A percentile compares a stretch with the other conserved stretches of the same genome.
Evolutionary conservation across 2,113 vertebrate genomes (phyloP).

Genomic region (Lota lota): DNA sequence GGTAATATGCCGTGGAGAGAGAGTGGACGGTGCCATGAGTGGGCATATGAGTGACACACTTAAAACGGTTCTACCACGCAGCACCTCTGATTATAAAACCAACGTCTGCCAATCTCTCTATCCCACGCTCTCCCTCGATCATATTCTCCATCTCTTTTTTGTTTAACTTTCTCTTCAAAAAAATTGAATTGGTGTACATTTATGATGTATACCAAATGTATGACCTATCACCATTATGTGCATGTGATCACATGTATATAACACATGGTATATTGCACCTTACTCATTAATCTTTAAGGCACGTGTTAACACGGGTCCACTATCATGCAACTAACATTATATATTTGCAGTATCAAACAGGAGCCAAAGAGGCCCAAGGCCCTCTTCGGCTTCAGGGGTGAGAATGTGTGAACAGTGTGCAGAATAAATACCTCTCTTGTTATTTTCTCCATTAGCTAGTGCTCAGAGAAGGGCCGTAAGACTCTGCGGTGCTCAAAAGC

Average conservation of each 20-base stretch:
- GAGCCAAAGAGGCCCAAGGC: too few species aligned
- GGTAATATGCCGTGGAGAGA: constrained; percentile 40
- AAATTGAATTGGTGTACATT: too few species aligned
- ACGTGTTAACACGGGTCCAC: too few species aligned
- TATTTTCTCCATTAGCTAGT: constrained; percentile 13
- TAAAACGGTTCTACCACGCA: not conserved
- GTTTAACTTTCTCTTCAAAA: too few species aligned
- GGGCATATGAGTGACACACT: constrained; percentile 53
- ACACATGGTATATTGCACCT: too few species aligned
- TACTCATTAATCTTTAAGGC: too few species aligned
- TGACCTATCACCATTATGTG: too few species aligned
- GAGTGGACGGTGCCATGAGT: constrained; percentile 18
- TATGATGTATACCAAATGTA: too few species aligned
- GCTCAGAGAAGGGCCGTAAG: constrained; percentile 20
- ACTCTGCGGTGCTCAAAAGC: constrained; percentile 23
- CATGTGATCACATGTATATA: too few species aligned
- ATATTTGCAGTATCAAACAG: too few species aligned
- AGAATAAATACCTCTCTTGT: constrained; percentile 13
- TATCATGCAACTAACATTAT: too few species aligned
- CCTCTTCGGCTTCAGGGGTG: not conserved
- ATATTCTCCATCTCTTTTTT: constrained; percentile 8
- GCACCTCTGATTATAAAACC: constrained; percentile 36
- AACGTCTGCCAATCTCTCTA: constrained; percentile 28
- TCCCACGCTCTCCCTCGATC: not conserved
- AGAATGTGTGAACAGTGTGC: constrained; percentile 18